A percentile compares a stretch with the other conserved stretches of the same genome.
Evolutionary conservation across 2,888 invertebrate species (phyloP).

Genomic region (Eupithecia insigniata): DNA sequence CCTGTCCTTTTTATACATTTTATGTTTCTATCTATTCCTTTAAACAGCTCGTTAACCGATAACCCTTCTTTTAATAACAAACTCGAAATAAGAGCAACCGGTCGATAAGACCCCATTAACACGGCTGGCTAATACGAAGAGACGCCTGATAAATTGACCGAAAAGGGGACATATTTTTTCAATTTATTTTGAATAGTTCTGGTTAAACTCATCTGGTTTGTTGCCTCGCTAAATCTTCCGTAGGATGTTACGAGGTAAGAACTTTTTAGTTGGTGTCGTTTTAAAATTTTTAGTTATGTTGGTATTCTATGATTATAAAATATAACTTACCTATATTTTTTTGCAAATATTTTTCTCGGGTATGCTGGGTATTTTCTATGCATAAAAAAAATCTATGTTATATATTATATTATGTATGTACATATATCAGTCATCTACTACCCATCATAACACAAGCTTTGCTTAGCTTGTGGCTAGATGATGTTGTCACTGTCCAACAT

Average conservation of each 20-base stretch:
- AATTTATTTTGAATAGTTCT: slow-evolving; percentile 3
- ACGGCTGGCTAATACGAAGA: slow-evolving; percentile 71
- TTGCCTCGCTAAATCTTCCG: not conserved
- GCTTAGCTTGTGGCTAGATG: too few relatives aligned
- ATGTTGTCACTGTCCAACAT: too few relatives aligned
- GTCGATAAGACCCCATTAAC: slow-evolving; percentile 75
- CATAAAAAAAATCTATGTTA: too few relatives aligned
- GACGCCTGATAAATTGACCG: slow-evolving; percentile 70
- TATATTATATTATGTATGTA: too few relatives aligned
- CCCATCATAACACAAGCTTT: too few relatives aligned
- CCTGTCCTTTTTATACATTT: not conserved
- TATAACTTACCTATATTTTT: too few relatives aligned
- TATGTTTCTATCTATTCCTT: slow-evolving; percentile 25
- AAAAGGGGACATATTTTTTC: slow-evolving; percentile 42
- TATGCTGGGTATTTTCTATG: too few relatives aligned
- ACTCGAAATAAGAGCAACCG: slow-evolving; percentile 68
- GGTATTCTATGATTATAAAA: too few relatives aligned
- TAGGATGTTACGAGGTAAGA: too few relatives aligned
- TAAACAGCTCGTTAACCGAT: slow-evolving; percentile 63
- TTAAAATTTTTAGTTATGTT: not conserved
- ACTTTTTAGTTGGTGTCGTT: not conserved
- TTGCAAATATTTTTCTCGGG: too few relatives aligned
- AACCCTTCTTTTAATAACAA: slow-evolving; percentile 69
- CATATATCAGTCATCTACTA: too few relatives aligned
- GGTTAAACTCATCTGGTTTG: not conserved